Percentiles rank a stretch among this genome's conserved stretches.
phyloP scores from a whole-genome alignment of 64 coral and sea anemone species.

The Montipora sp. region DNA sequence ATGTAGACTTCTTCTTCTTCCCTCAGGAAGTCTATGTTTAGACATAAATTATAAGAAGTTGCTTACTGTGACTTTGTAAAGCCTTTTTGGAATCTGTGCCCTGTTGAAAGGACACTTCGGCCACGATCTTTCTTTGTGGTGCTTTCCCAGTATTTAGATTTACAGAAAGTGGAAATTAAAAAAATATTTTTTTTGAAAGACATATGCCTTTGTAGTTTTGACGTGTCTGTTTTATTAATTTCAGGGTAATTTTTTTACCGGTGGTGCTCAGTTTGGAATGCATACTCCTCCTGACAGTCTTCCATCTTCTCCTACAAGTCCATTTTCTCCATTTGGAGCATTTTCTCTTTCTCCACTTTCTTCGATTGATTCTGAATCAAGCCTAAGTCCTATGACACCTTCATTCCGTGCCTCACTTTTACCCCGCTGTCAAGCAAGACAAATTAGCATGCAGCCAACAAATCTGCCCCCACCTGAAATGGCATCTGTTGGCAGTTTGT shows the following conservation, averaged over 20 bases:
- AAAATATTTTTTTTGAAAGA: too few relatives aligned
- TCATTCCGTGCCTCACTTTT: conserved; percentile 49
- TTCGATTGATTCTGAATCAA: conserved; percentile 63
- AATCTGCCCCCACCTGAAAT: conserved; percentile 13
- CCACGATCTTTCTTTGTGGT: too few relatives aligned
- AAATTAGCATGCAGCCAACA: not conserved
- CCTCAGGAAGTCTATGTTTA: too few relatives aligned
- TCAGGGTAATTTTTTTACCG: conserved; percentile 31
- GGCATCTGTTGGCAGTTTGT: conserved; percentile 54
- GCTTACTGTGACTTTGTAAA: too few relatives aligned
- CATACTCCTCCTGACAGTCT: conserved; percentile 80
- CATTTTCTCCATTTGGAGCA: conserved; percentile 48
- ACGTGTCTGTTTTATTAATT: not conserved
- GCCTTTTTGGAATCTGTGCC: too few relatives aligned
- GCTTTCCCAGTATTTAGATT: too few relatives aligned
- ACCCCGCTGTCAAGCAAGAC: conserved; percentile 29
- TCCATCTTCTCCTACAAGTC: conserved; percentile 62
- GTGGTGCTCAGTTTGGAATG: conserved; percentile 44
- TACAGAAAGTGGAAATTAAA: too few relatives aligned
- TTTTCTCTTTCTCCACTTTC: conserved; percentile 66
- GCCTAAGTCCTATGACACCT: conserved; percentile 55
- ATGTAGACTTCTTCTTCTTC: too few relatives aligned
- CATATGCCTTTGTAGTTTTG: too few relatives aligned
- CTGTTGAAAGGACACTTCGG: too few relatives aligned
- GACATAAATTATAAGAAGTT: too few relatives aligned